Evolutionary conservation across 2,888 invertebrate species (phyloP).

Genomic region (Thymelicus acteon): DNA sequence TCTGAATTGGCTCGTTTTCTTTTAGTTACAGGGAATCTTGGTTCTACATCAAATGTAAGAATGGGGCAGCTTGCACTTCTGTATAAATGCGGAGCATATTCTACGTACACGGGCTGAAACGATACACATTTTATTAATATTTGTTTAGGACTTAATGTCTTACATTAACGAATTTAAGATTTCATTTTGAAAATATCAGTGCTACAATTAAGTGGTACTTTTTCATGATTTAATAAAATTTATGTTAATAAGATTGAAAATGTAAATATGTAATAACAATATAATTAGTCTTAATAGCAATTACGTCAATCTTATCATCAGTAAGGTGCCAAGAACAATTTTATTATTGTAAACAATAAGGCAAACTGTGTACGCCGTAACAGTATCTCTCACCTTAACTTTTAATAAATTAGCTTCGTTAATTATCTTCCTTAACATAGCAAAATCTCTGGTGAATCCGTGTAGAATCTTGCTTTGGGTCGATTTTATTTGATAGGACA

Average conservation of each 20-base stretch:
- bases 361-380: background rate
- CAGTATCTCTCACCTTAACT: constrained; percentile 87
- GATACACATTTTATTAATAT: background rate
- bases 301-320: too few species aligned
- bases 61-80: constrained; percentile 90
- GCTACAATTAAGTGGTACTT: too few species aligned
- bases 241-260: too few species aligned
- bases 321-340: too few species aligned
- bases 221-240: too few species aligned
- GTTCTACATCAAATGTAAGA: constrained; percentile 86
- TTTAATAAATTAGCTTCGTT: constrained; percentile 93
- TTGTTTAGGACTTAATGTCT: too few species aligned
- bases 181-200: too few species aligned
- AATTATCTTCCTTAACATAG: constrained; percentile 89
- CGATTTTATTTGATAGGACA: constrained; percentile 90
- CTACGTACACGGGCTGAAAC: constrained; percentile 90
- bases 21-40: constrained; percentile 73
- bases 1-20: constrained; percentile 88
- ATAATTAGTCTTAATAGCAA: too few species aligned
- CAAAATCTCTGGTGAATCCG: constrained; percentile 90
- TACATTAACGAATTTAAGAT: too few species aligned
- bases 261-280: too few species aligned
- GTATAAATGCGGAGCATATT: constrained; percentile 74
- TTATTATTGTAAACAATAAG: too few species aligned
- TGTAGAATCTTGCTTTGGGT: constrained; percentile 92